Percentiles rank a stretch among this genome's conserved stretches.
These are phyloP conservation scores for Sebastes cheni DNA, from an alignment of 2,797 vertebrate genomes.

Conservation along the genomic window DNA sequence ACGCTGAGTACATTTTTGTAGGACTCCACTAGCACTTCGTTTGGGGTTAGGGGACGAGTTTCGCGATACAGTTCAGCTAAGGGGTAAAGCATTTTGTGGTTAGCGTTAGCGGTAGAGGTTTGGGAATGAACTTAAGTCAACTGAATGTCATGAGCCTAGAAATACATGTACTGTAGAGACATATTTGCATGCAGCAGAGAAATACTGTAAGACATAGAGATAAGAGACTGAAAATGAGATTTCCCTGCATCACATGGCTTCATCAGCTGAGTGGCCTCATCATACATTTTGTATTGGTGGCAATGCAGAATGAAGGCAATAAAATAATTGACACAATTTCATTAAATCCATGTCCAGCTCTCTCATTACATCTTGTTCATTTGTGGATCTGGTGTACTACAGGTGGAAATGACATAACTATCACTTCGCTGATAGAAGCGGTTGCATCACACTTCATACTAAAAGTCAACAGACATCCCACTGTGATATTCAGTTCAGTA, in stretches of 20 bases:
- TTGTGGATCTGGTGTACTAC: background rate
- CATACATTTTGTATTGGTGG: background rate
- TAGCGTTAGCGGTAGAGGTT: background rate
- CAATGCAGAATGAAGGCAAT: background rate
- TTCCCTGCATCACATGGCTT: background rate
- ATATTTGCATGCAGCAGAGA: background rate
- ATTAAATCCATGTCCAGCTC: background rate
- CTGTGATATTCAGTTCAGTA: too few relatives aligned
- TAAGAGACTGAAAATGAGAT: background rate
- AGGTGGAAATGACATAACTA: background rate
- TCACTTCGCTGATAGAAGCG: background rate
- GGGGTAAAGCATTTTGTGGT: constrained; percentile 20
- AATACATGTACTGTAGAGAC: background rate
- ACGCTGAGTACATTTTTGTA: background rate
- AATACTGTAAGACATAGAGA: background rate
- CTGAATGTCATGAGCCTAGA: background rate
- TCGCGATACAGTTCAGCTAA: constrained; percentile 24
- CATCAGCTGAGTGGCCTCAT: background rate
- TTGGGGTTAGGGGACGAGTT: constrained; percentile 4
- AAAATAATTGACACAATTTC: background rate
- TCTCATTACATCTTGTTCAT: background rate
- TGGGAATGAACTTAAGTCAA: constrained; percentile 3
- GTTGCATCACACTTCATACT: too few relatives aligned
- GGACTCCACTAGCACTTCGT: background rate
- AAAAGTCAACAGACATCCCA: too few relatives aligned